Base-by-base conservation (phyloP, 2,113 vertebrate genomes). In the Condylura cristata region DNA sequence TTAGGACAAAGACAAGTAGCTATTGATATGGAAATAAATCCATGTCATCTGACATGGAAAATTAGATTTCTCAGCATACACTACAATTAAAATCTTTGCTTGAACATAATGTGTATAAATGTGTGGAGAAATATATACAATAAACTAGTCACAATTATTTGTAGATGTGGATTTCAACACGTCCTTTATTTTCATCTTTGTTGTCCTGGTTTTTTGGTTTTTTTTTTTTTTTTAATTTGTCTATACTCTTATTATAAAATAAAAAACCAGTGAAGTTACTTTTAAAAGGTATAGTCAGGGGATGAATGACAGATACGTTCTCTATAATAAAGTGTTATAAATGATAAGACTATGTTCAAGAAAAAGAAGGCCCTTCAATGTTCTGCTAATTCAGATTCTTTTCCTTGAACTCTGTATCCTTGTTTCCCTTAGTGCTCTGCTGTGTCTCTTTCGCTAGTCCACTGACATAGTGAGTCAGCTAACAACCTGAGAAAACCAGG, bases 141-240 rank as follows among this genome's bases (percentile, higher is more conserved):
- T 46, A 68, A 95, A 46, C 92, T 74, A 74, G 46, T 80, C n/a
- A 79, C 81, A 22, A 5, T 70, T 91, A 82, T 72, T 91, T 86
- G 34, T 37, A 80, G 26, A 8, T 51, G 17, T 92, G 41, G 14
- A 9, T 80, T 51, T 53, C 10, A 82, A 26, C n/a, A 18, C 74
- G 34, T n/a, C 72, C 30, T 78, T 92, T 83, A 87, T 44, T 93
- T 96, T 82, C n/a, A 51, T 41, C 28, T 93, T 93, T 82, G 37
- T 37, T 11, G 34, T 8, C 2, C 46, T 78, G 44, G 56, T 48
- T 80, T 81, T 66, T 18, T 44, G 12, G 68, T 53, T n/a, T 71
- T 48, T 56, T 66, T 18, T 44, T 16, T 75, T 53, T n/a, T 71
- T 48, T 56, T 28, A 6, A 37, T 60, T 71, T 88, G 34, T 60